phyloP scores from a whole-genome alignment of 1,140 invertebrate genomes.

The Dendrolimus kikuchii region DNA sequence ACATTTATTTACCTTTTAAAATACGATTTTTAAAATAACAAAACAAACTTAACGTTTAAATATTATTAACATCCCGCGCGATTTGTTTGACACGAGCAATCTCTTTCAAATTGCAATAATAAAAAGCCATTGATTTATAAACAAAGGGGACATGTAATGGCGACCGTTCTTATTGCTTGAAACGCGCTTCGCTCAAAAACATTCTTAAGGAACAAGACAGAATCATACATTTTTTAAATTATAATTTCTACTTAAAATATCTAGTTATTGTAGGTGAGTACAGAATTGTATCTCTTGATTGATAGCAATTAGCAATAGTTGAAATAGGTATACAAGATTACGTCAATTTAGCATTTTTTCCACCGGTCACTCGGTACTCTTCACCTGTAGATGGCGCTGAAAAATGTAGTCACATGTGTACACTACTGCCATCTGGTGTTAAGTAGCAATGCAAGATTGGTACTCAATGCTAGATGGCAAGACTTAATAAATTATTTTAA shows the following conservation, averaged over 20 bases:
- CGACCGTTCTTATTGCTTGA: slow-evolving; percentile 17
- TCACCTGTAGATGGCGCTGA: slow-evolving; percentile 2
- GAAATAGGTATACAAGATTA: too few species aligned
- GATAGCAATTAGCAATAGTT: too few species aligned
- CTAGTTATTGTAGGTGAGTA: too few species aligned
- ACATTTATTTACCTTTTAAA: slow-evolving; percentile 5
- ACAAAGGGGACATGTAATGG: slow-evolving; percentile 46
- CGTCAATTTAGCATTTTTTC: too few species aligned
- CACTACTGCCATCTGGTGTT: slow-evolving; percentile 12
- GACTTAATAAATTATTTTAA: not conserved
- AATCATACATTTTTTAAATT: not conserved
- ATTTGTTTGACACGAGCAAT: slow-evolving; percentile 47
- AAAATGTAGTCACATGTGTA: slow-evolving; percentile 1
- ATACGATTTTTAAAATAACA: not conserved
- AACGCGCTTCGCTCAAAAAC: slow-evolving; percentile 5
- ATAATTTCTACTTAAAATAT: too few species aligned
- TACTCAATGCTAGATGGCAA: not conserved
- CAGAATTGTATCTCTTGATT: too few species aligned
- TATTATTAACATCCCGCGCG: slow-evolving; percentile 19
- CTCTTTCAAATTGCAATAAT: slow-evolving; percentile 43
- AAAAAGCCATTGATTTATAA: slow-evolving; percentile 7
- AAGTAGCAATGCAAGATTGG: slow-evolving; percentile 7
- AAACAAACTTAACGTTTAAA: too few species aligned
- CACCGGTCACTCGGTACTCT: not conserved
- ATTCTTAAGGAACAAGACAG: not conserved